These are phyloP conservation scores for Heliconius himera DNA, from an alignment of 1,140 invertebrate species.

Conservation along the genomic window DNA sequence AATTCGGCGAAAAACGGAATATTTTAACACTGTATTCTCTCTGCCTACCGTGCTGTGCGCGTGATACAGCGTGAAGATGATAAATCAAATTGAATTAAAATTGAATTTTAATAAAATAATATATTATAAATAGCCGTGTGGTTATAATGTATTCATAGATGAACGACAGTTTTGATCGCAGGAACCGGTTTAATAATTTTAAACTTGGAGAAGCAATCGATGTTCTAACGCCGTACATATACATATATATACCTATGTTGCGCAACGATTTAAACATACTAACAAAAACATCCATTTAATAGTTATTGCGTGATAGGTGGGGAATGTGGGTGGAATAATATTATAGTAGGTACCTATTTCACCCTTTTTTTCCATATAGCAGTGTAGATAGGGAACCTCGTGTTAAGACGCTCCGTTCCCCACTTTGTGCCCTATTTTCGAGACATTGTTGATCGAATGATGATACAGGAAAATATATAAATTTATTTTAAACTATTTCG, in stretches of 20 bases:
- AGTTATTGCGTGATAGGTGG: background rate
- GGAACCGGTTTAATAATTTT: background rate
- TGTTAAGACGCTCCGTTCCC: too few relatives aligned
- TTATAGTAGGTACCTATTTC: too few relatives aligned
- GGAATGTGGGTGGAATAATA: background rate
- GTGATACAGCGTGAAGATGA: too few relatives aligned
- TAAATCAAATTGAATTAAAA: too few relatives aligned
- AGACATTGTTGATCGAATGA: too few relatives aligned
- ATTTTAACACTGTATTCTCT: too few relatives aligned
- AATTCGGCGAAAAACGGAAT: too few relatives aligned
- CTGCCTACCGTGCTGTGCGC: too few relatives aligned
- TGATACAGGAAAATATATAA: too few relatives aligned
- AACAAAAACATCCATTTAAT: slow-evolving; percentile 3
- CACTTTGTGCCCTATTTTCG: too few relatives aligned
- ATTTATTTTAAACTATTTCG: background rate
- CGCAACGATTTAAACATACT: background rate
- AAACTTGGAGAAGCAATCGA: background rate
- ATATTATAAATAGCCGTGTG: background rate
- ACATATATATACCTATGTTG: background rate
- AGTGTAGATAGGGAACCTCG: too few relatives aligned
- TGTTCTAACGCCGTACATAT: background rate
- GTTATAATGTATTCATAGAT: slow-evolving; percentile 1
- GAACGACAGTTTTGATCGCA: background rate
- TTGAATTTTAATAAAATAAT: background rate
- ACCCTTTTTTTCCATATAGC: too few relatives aligned